A percentile compares a stretch with the other conserved stretches of the same genome.
Conservation (phyloP, 2,888 invertebrate genomes). For the Onthophagus sagittarius region DNA sequence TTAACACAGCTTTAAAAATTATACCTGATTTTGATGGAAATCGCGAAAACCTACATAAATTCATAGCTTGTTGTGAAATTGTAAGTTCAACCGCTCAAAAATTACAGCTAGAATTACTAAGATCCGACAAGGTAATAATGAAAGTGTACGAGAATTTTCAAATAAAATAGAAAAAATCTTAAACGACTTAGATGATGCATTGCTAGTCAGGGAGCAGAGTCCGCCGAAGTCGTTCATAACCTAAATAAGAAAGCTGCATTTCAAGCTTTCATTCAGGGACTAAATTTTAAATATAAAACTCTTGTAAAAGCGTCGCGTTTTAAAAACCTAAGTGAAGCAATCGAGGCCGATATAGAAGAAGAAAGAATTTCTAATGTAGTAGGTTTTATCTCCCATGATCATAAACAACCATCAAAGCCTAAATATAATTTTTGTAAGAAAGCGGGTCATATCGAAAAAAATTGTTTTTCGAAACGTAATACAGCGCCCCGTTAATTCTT, state of each 20-base stretch:
- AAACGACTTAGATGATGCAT: slow-evolving; percentile 1
- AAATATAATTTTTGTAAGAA: slow-evolving; percentile 3
- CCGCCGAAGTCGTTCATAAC: too few relatives aligned
- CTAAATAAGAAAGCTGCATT: background rate
- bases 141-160: too few relatives aligned
- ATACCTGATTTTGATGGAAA: slow-evolving; percentile 6
- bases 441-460: background rate
- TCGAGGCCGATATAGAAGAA: background rate
- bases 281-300: background rate
- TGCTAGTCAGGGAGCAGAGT: background rate
- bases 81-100: background rate
- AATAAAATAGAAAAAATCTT: slow-evolving; percentile 3
- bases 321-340: background rate
- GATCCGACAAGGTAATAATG: background rate
- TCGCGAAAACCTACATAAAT: slow-evolving; percentile 5
- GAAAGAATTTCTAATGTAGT: slow-evolving; percentile 1
- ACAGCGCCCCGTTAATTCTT: background rate
- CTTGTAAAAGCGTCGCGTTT: slow-evolving; percentile 1
- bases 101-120: slow-evolving; percentile 1
- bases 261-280: background rate
- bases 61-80: slow-evolving; percentile 1
- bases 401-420: too few relatives aligned
- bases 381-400: background rate
- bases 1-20: background rate
- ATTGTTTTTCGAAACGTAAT: background rate